These are phyloP conservation scores for Brachionus rubens DNA, from an alignment of 1,140 invertebrate species.

Conservation along the genomic window DNA sequence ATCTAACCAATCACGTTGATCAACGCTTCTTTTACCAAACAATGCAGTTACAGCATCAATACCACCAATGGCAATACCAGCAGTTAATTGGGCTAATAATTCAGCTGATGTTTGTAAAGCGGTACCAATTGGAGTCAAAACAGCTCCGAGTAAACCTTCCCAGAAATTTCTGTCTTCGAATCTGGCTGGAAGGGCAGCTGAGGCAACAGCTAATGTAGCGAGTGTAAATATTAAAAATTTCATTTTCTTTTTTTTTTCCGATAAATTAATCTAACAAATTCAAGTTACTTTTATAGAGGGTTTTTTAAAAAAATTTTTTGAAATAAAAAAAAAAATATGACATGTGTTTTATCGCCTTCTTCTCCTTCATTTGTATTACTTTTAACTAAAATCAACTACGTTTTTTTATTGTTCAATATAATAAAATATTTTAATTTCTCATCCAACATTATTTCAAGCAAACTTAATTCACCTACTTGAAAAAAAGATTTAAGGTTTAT, in stretches of 20 bases:
- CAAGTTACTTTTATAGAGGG: too few relatives aligned
- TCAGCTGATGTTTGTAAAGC: conserved; percentile 33
- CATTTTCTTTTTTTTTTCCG: conserved; percentile 1
- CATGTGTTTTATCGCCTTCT: conserved; percentile 22
- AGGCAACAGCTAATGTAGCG: not conserved
- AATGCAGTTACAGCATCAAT: not conserved
- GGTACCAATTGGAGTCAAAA: not conserved
- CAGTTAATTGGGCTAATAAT: conserved; percentile 3
- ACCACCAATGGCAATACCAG: not conserved
- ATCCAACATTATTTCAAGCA: too few relatives aligned
- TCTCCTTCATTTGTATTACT: not conserved
- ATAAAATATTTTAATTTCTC: conserved; percentile 29
- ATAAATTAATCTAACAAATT: too few relatives aligned
- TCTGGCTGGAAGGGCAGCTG: not conserved
- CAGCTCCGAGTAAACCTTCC: conserved; percentile 1
- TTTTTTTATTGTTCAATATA: too few relatives aligned
- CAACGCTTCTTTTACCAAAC: conserved; percentile 25
- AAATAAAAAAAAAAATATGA: too few relatives aligned
- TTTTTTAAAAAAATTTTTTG: too few relatives aligned
- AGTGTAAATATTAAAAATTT: conserved; percentile 16
- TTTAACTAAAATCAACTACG: not conserved
- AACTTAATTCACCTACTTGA: too few relatives aligned
- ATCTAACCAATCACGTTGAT: not conserved
- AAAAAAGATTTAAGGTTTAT: too few relatives aligned
- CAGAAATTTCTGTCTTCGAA: conserved; percentile 5